Conservation (phyloP, 2,888 invertebrate genomes). For the Cephus nigrinus region DNA sequence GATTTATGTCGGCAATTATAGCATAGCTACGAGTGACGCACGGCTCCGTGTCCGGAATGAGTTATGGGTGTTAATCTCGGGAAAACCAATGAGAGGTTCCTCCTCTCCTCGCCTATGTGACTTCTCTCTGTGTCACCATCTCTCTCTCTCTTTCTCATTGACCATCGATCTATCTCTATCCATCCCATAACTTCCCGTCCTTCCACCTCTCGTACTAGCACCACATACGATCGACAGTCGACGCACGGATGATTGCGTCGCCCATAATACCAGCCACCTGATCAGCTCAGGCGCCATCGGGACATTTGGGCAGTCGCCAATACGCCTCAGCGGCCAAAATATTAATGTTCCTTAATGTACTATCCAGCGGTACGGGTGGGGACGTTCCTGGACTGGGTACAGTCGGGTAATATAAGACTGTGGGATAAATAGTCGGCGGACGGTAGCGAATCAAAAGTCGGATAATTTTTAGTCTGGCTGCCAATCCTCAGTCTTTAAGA, state of each 20-base stretch:
- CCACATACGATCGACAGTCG: constrained; percentile 41
- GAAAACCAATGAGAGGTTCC: constrained; percentile 54
- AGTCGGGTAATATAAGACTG: background rate
- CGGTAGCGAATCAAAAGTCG: background rate
- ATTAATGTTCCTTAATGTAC: constrained; percentile 44
- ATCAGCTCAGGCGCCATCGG: constrained; percentile 34
- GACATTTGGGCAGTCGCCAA: constrained; percentile 46
- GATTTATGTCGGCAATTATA: constrained; percentile 67
- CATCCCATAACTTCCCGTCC: constrained; percentile 7
- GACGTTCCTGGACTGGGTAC: background rate
- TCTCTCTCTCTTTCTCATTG: constrained; percentile 8
- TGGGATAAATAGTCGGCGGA: background rate
- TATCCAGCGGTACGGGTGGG: background rate
- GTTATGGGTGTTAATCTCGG: constrained; percentile 65
- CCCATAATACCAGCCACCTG: constrained; percentile 39
- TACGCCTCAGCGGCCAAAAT: constrained; percentile 38
- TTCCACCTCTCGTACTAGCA: background rate
- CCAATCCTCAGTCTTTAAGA: background rate
- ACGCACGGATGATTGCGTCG: constrained; percentile 45
- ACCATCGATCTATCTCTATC: constrained; percentile 19
- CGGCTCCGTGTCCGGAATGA: constrained; percentile 61
- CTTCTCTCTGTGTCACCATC: constrained; percentile 8
- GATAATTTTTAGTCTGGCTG: background rate
- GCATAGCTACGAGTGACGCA: constrained; percentile 62
- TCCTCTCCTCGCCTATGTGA: constrained; percentile 1